Base-by-base conservation (phyloP, 2,113 vertebrate species). In the Percina caprodes region DNA sequence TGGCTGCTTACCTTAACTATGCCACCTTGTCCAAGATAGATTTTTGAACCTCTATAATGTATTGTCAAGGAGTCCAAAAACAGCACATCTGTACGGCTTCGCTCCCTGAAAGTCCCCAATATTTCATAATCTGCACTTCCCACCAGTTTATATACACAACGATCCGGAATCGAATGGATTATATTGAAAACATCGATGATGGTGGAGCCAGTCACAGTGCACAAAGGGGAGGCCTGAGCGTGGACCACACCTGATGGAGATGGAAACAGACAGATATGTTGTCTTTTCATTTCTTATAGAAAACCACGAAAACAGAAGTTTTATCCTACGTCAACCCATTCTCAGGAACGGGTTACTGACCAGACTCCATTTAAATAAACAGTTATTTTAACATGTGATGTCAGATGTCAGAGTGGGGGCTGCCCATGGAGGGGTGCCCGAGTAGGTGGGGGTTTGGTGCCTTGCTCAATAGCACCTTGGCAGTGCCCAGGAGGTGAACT, bases 31-130 rank as follows among this genome's bases (percentile, higher is more conserved):
- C 13, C 35, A 15, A 71, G 35, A 19, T 45, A 4, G 0, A 51
- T 33, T 0, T 0, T 4, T 45, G 0, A 3, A 12, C 1, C 3
- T 11, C 0, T 2, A 2, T 11, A 1, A 0, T 0, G 2, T 6
- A 70, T 2, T 6, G 45, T 26, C 52, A 71, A 13, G 39, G 24
- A 3, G 54, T 58, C 54, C 54, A 70, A 58, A 45, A 70, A 19
- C 1, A 15, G 0, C 52, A 56, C 69, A 26, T 70, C 35, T 26
- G 1, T 1, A 46, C 54, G 54, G 3, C 35, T 54, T 9, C 39
- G 35, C 11, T 71, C 69, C 16, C 1, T 1, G 39, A 71, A 71
- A 45, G 16, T 3, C 0, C 10, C 69, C 10, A 21, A 0, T 21
- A 71, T 9, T 0, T 19, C 0, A 30, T 4, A 30, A 30, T 30